Evolutionary conservation across 2,113 vertebrate species (phyloP), one percentile per base, ranked within the genome.

Genomic region (Lophotis ruficrista): DNA sequence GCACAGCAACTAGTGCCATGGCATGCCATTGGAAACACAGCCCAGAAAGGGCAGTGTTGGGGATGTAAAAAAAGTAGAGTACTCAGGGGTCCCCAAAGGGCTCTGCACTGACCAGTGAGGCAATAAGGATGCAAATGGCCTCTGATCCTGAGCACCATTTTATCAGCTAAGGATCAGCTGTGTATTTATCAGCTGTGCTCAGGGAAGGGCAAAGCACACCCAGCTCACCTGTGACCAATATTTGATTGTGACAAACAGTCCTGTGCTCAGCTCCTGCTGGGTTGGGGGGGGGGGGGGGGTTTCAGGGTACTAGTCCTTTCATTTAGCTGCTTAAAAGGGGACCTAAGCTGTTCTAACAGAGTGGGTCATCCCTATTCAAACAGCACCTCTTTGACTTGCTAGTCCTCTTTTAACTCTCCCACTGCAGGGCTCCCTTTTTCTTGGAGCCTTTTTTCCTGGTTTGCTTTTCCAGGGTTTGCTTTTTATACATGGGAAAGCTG

Each of bases 401-500:
- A 69, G 66, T 69, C 14, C 41, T 73, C 88, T 91, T 91, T 80
- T 25, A 76, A 80, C 54, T 85, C 14, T 81, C 45, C 6, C 10
- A 6, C 35, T 54, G 57, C 20, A 83, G 71, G 45, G 17, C 20
- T 83, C 12, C 27, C 31, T 88, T 91, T 83, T 91, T 87, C 54
- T 76, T 91, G 58, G 61, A 83, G 54, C 30, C 31, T 84, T 93
- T 93, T 80, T 56, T 65, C 68, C 54, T 65, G 25, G 47, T 87
- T 83, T 90, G 45, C 83, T 96, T 97, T 95, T 92, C 62, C 9
- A 72, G 38, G 27, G 16, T 27, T 91, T 75, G 57, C 45, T 93
- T 69, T 94, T 61, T 47, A 19, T 30, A 31, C 3, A 30, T 58
- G 37, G 45, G 50, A 80, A 89, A 79, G 54, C 54, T 89, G 81